Conservation (phyloP, 1,140 invertebrate species). For the Zophobas atratus region DNA sequence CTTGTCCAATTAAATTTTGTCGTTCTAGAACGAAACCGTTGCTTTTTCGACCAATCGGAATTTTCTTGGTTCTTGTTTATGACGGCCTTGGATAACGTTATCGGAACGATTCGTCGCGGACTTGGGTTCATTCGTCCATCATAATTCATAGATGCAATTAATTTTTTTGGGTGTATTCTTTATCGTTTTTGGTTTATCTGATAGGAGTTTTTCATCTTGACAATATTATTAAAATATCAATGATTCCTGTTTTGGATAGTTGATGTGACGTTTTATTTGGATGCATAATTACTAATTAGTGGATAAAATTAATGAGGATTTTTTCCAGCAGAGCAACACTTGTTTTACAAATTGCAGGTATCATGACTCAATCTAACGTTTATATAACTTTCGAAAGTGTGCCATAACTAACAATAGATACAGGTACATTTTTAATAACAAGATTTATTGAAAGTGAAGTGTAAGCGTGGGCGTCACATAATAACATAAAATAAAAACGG, state of each 20-base stretch:
- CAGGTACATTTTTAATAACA: conserved; percentile 35
- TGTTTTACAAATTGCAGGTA: background rate
- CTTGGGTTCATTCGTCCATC: too few species aligned
- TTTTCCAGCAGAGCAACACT: background rate
- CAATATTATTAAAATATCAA: too few species aligned
- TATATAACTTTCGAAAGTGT: conserved; percentile 37
- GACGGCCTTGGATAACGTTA: conserved; percentile 8
- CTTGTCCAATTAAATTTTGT: conserved; percentile 25
- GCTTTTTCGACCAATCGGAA: background rate
- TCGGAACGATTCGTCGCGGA: background rate
- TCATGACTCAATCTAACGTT: background rate
- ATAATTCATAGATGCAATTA: too few species aligned
- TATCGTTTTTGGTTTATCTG: too few species aligned
- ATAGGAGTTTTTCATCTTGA: too few species aligned
- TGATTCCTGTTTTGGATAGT: too few species aligned
- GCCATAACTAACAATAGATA: conserved; percentile 35
- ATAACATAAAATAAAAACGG: conserved; percentile 25
- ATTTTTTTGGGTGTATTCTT: too few species aligned
- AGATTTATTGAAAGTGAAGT: conserved; percentile 36
- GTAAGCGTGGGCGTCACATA: conserved; percentile 13
- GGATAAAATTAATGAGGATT: too few species aligned
- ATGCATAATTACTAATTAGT: too few species aligned
- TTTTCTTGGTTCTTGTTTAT: background rate
- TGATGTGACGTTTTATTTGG: too few species aligned
- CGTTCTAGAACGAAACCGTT: background rate